phyloP scores from a whole-genome alignment of 2,797 vertebrate genomes.

The Margarornis squamiger region DNA sequence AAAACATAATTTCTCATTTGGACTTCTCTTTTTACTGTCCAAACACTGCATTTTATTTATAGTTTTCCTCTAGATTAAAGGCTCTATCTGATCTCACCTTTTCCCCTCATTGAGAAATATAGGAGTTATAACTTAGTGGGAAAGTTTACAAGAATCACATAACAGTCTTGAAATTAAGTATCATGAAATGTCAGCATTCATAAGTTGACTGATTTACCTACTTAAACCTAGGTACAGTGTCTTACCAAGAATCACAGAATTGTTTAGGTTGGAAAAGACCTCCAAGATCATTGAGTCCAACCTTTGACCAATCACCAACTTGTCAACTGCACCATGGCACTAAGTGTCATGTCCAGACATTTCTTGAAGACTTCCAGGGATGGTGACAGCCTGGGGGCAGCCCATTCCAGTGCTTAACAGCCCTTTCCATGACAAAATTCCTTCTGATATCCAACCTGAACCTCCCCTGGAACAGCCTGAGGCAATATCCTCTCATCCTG shows the following conservation, averaged over 20 bases:
- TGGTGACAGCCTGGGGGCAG: not conserved
- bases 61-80: not conserved
- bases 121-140: not conserved
- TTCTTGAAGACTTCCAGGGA: not conserved
- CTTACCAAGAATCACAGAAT: not conserved
- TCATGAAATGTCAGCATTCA: not conserved
- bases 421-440: not conserved
- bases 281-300: not conserved
- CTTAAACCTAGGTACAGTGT: not conserved
- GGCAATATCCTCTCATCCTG: not conserved
- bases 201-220: not conserved
- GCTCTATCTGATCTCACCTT: fast-evolving
- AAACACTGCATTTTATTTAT: not conserved
- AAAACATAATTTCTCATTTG: not conserved
- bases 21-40: not conserved
- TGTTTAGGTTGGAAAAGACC: not conserved
- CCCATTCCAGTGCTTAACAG: not conserved
- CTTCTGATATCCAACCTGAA: too few relatives aligned
- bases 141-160: not conserved
- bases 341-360: too few relatives aligned
- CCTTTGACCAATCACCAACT: not conserved
- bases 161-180: not conserved
- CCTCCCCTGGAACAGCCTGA: not conserved
- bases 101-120: not conserved
- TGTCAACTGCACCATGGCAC: fast-evolving